Evolutionary conservation across 2,113 vertebrate species (phyloP).

Genomic region (Phalacrocorax pelagicus): DNA sequence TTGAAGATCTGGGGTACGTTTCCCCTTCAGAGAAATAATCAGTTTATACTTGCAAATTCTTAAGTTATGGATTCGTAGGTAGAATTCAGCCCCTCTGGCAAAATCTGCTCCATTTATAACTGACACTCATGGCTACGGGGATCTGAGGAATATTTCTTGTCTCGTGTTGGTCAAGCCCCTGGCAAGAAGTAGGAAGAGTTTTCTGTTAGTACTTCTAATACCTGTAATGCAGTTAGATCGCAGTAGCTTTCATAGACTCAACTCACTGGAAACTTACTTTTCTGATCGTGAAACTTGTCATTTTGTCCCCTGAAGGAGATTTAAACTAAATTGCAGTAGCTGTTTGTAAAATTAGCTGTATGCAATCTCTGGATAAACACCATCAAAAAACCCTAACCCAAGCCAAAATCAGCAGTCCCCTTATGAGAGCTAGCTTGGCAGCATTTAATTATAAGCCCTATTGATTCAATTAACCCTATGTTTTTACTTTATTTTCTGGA

Average conservation of each 20-base stretch:
- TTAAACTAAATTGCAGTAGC: neutral
- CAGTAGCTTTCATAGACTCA: neutral
- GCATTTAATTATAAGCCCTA: conserved; percentile 10
- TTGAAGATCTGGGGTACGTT: neutral
- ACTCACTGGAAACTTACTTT: neutral
- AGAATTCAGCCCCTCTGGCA: neutral
- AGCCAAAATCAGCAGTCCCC: neutral
- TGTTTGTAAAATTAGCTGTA: neutral
- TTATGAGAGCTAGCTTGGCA: neutral
- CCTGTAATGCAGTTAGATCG: neutral
- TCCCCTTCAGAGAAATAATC: neutral
- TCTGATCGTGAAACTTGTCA: neutral
- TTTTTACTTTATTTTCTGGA: conserved; percentile 23
- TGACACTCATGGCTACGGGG: rapidly evolving
- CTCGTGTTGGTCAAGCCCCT: neutral
- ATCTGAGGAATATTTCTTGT: neutral
- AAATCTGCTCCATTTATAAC: neutral
- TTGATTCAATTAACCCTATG: conserved; percentile 9
- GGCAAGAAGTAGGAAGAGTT: neutral
- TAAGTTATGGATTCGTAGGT: neutral
- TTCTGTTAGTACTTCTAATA: neutral
- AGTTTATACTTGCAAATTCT: neutral
- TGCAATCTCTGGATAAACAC: neutral
- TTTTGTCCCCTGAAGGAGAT: neutral
- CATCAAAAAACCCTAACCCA: neutral